Percentiles rank a stretch among this genome's conserved stretches.
phyloP scores from a whole-genome alignment of 2,888 invertebrate genomes.

The Cyclophora punctaria region DNA sequence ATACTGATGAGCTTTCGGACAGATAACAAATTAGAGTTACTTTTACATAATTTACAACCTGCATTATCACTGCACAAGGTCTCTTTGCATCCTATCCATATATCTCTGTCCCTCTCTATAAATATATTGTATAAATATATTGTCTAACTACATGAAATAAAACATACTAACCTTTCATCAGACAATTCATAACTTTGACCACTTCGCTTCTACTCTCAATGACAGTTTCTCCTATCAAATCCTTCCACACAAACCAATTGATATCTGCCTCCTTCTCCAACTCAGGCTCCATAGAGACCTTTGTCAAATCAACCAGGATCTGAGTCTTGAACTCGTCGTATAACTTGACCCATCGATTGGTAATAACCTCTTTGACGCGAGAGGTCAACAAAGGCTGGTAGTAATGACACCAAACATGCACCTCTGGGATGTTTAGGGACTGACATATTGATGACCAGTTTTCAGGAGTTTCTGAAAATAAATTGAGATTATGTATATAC shows the following conservation, averaged over 20 bases:
- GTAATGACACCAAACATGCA: conserved; percentile 81
- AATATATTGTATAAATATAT: too few species aligned
- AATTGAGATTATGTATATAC: not conserved
- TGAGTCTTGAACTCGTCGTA: conserved; percentile 57
- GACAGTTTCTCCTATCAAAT: conserved; percentile 72
- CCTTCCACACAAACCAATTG: conserved; percentile 84
- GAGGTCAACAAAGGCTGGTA: conserved; percentile 84
- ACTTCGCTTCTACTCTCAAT: conserved; percentile 64
- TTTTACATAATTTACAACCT: too few species aligned
- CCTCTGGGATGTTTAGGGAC: conserved; percentile 70
- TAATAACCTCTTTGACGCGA: conserved; percentile 78
- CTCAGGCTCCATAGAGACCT: conserved; percentile 57
- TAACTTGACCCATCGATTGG: conserved; percentile 51
- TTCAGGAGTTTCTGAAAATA: conserved; percentile 68
- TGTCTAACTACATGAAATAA: conserved; percentile 2
- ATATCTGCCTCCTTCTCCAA: conserved; percentile 77
- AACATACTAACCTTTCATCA: conserved; percentile 57
- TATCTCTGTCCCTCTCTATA: not conserved
- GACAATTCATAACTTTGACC: conserved; percentile 60
- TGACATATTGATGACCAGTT: conserved; percentile 79
- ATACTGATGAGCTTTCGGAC: too few species aligned
- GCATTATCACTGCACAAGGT: too few species aligned
- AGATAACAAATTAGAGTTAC: too few species aligned
- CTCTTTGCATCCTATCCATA: too few species aligned
- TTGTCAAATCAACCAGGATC: conserved; percentile 53